These are phyloP conservation scores for Ursus arctos DNA, from an alignment of 2,113 vertebrate species.

Conservation along the genomic window DNA sequence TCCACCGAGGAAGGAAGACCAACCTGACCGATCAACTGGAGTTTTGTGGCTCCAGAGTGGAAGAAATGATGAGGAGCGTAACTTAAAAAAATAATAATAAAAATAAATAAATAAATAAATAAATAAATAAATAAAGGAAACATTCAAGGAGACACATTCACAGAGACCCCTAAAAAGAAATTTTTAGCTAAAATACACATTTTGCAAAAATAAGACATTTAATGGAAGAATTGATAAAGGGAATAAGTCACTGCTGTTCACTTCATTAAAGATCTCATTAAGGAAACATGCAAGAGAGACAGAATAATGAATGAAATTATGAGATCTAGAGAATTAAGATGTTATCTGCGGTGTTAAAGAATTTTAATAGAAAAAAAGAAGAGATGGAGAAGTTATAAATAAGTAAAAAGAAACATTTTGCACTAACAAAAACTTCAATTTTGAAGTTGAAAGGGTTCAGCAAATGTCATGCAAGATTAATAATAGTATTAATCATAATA, in stretches of 20 bases:
- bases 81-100: neutral
- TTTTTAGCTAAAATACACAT: neutral
- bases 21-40: rapidly evolving
- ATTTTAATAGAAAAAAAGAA: neutral
- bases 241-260: neutral
- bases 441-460: neutral
- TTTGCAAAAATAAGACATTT: neutral
- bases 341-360: neutral
- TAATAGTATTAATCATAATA: neutral
- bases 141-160: neutral
- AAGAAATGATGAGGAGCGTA: neutral
- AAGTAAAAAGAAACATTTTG: neutral
- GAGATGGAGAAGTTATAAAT: neutral
- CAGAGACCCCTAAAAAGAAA: neutral
- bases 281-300: neutral
- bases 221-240: neutral
- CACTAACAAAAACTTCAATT: neutral
- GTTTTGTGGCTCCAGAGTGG: neutral
- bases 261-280: neutral
- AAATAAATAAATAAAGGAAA: neutral
- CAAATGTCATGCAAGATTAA: neutral
- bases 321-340: neutral
- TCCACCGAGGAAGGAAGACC: neutral
- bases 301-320: neutral
- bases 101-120: too few species aligned